Base-by-base conservation (phyloP, 2,888 invertebrate species). In the Plusia festucae region DNA sequence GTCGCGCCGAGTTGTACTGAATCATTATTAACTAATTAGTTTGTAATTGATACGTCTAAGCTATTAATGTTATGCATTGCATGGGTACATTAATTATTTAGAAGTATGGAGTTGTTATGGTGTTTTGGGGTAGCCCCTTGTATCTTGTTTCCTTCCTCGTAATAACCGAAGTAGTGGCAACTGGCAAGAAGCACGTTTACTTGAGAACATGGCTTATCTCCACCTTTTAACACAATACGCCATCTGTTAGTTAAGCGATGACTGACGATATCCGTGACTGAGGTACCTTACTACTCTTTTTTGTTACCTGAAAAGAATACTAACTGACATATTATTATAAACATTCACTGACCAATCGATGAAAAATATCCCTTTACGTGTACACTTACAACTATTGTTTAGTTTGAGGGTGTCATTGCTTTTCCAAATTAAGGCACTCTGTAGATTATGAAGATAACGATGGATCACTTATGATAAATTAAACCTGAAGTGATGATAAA, bases 191-290 rank as follows among this genome's bases (percentile, higher is more conserved):
- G 56, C 61, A 62, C 68, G 73, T 72, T 74, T 46, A 75, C 72
- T 76, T 53, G 67, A 79, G 86, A 84, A 71, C 86, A 85, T 87
- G 88, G 80, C 88, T 92, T 93, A 92, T 91, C 90, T 88, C 79
- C 69, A 67, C 68, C 77, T 81, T 78, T 82, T 80, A 85, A 86
- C 83, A 93, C 90, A 92, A 91, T 87, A 81, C 83, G 86, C 88
- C 92, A 91, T 92, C 89, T 93, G 93, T 91, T 90, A 68, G 77
- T 72, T 70, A 67, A 77, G 85, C 84, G 92, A 86, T 86, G 90
- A 91, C 82, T 87, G 92, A 91, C 89, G 87, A 84, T 88, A 86
- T 83, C 91, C 91, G 85, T 88, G 88, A 88, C 86, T 82, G 85
- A 79, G 66, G 70, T 79, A 73, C 79, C 74, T 81, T 81, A 78